phyloP scores from a whole-genome alignment of 2,113 vertebrate species.

The Platysteira castanea region DNA sequence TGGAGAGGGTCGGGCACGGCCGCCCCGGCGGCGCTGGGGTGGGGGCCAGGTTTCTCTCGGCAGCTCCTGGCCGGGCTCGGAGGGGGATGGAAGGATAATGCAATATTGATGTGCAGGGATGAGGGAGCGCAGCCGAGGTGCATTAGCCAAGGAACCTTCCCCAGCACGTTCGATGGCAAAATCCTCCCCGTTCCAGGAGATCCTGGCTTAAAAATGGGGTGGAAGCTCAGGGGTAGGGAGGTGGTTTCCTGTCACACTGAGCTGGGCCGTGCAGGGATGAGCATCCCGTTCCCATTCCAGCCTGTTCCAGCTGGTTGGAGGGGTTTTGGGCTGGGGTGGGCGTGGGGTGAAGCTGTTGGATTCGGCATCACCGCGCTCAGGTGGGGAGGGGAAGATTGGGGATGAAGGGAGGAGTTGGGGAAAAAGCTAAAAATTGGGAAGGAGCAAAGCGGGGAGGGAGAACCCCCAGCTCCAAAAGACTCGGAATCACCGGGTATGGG shows the following conservation, averaged over 20 bases:
- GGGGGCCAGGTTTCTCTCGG: not conserved
- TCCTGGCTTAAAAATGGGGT: rapidly evolving
- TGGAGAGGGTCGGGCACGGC: not conserved
- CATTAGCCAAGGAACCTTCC: not conserved
- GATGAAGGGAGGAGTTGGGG: not conserved
- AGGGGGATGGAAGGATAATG: not conserved
- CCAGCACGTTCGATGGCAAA: rapidly evolving
- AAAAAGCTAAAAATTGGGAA: not conserved
- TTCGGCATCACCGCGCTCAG: rapidly evolving
- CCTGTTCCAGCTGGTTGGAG: rapidly evolving
- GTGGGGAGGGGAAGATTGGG: not conserved
- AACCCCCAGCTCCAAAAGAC: rapidly evolving
- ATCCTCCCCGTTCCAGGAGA: rapidly evolving
- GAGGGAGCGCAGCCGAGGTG: not conserved
- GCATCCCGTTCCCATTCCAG: not conserved
- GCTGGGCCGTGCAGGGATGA: not conserved
- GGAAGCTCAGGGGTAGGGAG: not conserved
- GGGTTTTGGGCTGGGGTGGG: rapidly evolving
- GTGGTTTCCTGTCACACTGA: rapidly evolving
- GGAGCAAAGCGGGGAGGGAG: not conserved
- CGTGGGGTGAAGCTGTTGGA: rapidly evolving
- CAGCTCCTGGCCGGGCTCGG: not conserved
- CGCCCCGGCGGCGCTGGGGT: rapidly evolving
- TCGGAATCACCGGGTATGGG: rapidly evolving
- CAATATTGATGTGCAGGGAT: not conserved